phyloP scores from a whole-genome alignment of 2,113 vertebrate genomes.

The Rhinolophus sinicus region DNA sequence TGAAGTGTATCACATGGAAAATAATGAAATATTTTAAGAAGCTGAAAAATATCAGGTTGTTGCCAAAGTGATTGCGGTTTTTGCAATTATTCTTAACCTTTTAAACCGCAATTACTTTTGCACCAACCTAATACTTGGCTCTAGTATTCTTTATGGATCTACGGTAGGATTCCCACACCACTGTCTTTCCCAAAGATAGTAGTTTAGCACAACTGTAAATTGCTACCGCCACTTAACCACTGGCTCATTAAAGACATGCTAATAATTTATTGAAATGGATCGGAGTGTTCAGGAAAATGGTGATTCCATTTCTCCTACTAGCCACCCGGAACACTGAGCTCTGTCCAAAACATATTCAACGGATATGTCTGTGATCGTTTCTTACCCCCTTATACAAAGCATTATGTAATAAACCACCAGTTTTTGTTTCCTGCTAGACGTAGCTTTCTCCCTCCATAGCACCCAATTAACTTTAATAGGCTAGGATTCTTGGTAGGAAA shows the following conservation, averaged over 20 bases:
- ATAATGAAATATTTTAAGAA: slow-evolving; percentile 54
- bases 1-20: slow-evolving; percentile 50
- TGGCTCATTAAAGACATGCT: slow-evolving; percentile 50
- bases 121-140: neutral
- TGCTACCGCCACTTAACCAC: slow-evolving; percentile 10
- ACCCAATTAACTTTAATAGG: slow-evolving; percentile 64
- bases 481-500: slow-evolving; percentile 45
- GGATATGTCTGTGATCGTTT: slow-evolving; percentile 21
- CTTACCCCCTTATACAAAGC: slow-evolving; percentile 26
- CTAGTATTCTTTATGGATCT: slow-evolving; percentile 43
- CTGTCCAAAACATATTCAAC: slow-evolving; percentile 34
- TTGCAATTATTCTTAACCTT: too few species aligned
- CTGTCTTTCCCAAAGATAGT: slow-evolving; percentile 17
- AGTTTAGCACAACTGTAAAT: slow-evolving; percentile 49
- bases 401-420: slow-evolving; percentile 51
- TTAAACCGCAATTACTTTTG: too few species aligned
- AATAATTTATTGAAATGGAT: slow-evolving; percentile 54
- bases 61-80: too few species aligned
- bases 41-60: neutral
- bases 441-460: slow-evolving; percentile 39
- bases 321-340: slow-evolving; percentile 46
- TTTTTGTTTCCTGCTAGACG: slow-evolving; percentile 56
- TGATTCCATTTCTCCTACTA: slow-evolving; percentile 24
- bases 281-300: slow-evolving; percentile 47
- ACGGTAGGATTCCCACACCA: slow-evolving; percentile 34